Base-by-base conservation (phyloP, 1,140 invertebrate species). In the Ctenoplectra terminalis region DNA sequence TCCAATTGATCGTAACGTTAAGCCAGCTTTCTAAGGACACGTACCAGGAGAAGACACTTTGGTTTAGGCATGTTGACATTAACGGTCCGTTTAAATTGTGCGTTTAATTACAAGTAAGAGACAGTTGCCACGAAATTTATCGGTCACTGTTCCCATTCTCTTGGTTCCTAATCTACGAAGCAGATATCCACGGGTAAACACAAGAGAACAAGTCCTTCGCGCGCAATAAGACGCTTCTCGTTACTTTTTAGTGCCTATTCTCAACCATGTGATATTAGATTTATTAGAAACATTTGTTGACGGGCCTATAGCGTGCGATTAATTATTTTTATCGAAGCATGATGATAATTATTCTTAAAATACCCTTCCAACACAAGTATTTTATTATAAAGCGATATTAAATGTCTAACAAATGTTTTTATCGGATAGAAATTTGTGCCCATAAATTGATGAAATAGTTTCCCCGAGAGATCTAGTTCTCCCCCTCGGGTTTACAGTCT, bases 21-120 rank as follows among this genome's bases (percentile, higher is more conserved):
- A 66, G 58, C 34, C 48, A 64, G 66, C 34, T 52, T 78, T 79
- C 78, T 70, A 71, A 77, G 77, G 48, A 72, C 58, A 60, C 43
- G 48, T 54, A 43, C 46, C 46, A 56, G 37, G 76, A 81, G 72
- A 74, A 87, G 72, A 86, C 50, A 76, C 88, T 87, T 87, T 79
- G 83, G 86, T 92, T 91, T 87, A 87, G 81, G 87, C 86, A 89
- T 88, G 89, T 79, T 87, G 92, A 92, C 90, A 86, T 90, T 92
- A 92, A 92, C 89, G 90, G 87, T 86, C 88, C 88, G 91, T 91
- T 92, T 93, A 93, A 93, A 92, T 93, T 92, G 92, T 92, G 91
- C 90, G 90, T 93, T 93, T 93, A 93, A 93, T 93, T 93, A 93
- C 92, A 92, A 93, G 92, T 92, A 93, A 92, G 92, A 92, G 91